Base-by-base conservation (phyloP, 2,797 vertebrate species). In the Perodicticus potto region DNA sequence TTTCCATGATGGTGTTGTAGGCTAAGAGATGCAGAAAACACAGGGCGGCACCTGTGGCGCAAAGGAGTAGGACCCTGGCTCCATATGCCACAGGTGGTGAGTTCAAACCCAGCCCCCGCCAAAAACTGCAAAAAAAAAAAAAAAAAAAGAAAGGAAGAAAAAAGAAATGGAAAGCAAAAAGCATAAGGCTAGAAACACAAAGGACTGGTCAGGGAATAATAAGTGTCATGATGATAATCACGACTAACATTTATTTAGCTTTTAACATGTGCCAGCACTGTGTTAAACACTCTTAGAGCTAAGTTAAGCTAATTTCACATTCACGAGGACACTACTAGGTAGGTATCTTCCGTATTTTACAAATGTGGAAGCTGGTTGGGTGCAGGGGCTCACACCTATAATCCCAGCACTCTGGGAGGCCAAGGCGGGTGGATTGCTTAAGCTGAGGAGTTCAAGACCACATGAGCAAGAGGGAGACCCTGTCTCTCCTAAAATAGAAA, bases 1-100 rank as follows among this genome's bases (percentile, higher is more conserved):
- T 84, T 32, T 80, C 32, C 16, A 53, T 32, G 40, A 59, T 22
- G 40, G 22, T 70, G 19, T 40, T 86, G 27, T 32, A 61, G 70
- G 20, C 17, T 94, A 77, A 76, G 76, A 74, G 81, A 86, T 59
- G 45, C 17, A 82, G 73, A 91, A 81, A 70, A 70, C 80, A 32
- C 13, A 65, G 32, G 29, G 40, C 40, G 40, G 40, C 40, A 40
- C 40, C 40, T 40, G 40, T 40, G 40, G 40, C 5, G 40, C 40
- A 40, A 40, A 40, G 40, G 40, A 40, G 40, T 40, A 40, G 40
- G 40, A 40, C 40, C 40, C 40, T 5, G 5, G 40, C 40, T 5
- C 40, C 40, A 40, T 40, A 5, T 40, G 40, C 40, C 5, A 5
- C 40, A 5, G 40, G 40, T 40, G 40, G 40, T 5, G 40, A 5